These are phyloP conservation scores for Leucoraja ocellata DNA, from an alignment of 2,797 vertebrate species.

Conservation along the genomic window DNA sequence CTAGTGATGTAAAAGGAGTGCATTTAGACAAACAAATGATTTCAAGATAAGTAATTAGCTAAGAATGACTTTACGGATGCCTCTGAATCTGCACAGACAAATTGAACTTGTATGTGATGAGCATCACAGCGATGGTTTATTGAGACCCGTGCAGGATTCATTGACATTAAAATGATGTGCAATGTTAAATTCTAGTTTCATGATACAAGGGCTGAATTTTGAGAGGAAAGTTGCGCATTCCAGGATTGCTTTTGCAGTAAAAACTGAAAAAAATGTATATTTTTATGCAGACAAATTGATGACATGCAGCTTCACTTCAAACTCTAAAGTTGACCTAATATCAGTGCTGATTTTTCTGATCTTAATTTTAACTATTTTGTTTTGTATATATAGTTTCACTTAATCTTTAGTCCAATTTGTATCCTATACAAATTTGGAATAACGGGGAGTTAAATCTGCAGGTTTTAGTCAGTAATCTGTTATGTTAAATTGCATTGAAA, in stretches of 20 bases:
- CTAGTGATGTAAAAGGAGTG: background rate
- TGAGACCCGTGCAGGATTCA: background rate
- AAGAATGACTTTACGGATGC: background rate
- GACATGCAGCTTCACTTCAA: background rate
- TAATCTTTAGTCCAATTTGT: background rate
- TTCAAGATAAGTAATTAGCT: background rate
- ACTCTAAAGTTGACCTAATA: background rate
- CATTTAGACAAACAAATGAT: background rate
- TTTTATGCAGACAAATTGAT: background rate
- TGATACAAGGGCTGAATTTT: background rate
- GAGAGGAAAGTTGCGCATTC: background rate
- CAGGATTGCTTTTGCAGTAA: background rate
- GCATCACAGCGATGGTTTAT: background rate
- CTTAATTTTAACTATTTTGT: background rate
- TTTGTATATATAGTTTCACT: background rate
- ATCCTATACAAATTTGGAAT: background rate
- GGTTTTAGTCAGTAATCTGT: background rate
- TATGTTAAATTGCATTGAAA: conserved; percentile 10
- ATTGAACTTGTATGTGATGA: background rate
- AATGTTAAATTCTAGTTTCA: background rate
- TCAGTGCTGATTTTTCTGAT: background rate
- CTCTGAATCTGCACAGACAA: background rate
- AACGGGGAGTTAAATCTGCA: background rate
- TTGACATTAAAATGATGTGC: background rate
- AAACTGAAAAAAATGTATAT: background rate